These are phyloP conservation scores for Physocephala rufipes DNA, from an alignment of 2,888 invertebrate species.

Conservation along the genomic window DNA sequence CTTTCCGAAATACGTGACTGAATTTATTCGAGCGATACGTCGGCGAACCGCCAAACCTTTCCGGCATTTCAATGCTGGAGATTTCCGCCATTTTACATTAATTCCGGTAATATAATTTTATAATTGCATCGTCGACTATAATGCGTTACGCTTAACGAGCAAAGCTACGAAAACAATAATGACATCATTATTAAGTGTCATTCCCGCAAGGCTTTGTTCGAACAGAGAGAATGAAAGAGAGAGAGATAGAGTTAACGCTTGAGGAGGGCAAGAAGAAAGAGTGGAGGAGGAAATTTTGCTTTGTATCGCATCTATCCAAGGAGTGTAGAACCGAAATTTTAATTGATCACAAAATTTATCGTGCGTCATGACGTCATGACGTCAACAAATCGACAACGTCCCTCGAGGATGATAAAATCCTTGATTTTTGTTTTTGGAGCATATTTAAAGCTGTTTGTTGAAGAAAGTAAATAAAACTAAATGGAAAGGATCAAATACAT, in stretches of 20 bases:
- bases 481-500: too few relatives aligned
- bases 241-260: neutral
- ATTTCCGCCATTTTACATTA: neutral
- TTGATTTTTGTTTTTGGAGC: neutral
- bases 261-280: too few relatives aligned
- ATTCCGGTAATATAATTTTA: neutral
- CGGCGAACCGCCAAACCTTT: too few relatives aligned
- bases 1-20: too few relatives aligned
- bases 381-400: neutral
- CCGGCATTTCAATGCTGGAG: neutral
- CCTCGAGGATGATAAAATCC: neutral
- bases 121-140: neutral
- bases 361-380: too few relatives aligned
- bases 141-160: neutral
- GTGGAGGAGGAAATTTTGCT: too few relatives aligned
- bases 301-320: too few relatives aligned
- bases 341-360: constrained; percentile 17
- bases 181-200: neutral
- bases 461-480: too few relatives aligned
- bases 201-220: neutral
- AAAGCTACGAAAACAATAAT: neutral
- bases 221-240: neutral
- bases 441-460: too few relatives aligned
- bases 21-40: too few relatives aligned
- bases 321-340: neutral